phyloP scores from a whole-genome alignment of 2,113 vertebrate genomes.

The Conger conger region DNA sequence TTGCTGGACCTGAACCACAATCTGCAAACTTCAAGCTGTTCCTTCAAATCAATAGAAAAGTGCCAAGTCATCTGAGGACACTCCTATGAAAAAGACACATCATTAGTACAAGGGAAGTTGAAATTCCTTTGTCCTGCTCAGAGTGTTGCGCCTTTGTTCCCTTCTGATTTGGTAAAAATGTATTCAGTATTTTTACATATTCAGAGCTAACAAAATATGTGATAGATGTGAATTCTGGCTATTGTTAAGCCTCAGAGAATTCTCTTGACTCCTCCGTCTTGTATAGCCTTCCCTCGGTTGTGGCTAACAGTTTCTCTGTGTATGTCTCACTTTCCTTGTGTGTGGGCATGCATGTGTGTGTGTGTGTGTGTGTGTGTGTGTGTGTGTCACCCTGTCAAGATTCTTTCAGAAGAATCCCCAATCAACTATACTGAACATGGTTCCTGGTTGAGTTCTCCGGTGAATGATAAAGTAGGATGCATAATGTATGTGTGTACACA shows the following conservation, averaged over 20 bases:
- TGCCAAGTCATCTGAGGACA: background rate
- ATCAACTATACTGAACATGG: background rate
- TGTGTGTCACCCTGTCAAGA: background rate
- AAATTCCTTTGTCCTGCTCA: background rate
- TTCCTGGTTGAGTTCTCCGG: background rate
- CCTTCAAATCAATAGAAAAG: background rate
- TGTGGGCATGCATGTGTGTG: constrained; percentile 19
- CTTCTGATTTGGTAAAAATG: background rate
- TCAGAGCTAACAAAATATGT: background rate
- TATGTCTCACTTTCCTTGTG: background rate
- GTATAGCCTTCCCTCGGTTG: background rate
- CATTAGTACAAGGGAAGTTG: background rate
- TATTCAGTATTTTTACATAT: background rate
- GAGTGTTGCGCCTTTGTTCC: background rate
- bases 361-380: constrained; percentile 7
- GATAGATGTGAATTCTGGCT: background rate
- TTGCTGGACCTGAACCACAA: constrained; percentile 1
- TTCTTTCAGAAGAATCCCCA: background rate
- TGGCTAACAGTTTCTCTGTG: background rate
- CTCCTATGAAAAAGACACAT: background rate
- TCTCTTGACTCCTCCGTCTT: background rate
- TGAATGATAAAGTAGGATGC: background rate
- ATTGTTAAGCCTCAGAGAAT: background rate
- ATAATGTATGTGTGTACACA: background rate
- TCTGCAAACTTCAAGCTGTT: background rate